Percentiles rank a stretch among this genome's conserved stretches.
These are phyloP conservation scores for Hippocampus mohnikei DNA, from an alignment of 2,113 vertebrate species.

Conservation along the genomic window DNA sequence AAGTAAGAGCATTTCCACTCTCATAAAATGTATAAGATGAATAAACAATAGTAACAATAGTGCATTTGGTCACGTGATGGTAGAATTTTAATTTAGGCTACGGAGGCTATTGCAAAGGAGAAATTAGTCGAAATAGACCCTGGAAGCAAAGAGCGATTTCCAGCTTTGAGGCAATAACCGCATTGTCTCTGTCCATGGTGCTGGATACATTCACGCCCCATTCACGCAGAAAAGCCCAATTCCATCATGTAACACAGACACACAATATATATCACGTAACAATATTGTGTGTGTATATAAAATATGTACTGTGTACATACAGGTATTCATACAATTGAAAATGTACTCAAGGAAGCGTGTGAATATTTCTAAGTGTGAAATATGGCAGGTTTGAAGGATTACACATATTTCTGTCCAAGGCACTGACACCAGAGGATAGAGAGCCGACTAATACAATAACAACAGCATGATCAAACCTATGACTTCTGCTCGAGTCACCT, in stretches of 20 bases:
- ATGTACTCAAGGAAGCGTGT: neutral
- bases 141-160: neutral
- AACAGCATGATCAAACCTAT: neutral
- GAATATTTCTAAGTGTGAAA: neutral
- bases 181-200: constrained; percentile 33
- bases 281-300: too few species aligned
- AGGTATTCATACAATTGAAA: neutral
- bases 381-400: neutral
- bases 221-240: neutral
- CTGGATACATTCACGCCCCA: neutral
- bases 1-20: neutral
- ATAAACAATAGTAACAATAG: too few species aligned
- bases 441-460: neutral
- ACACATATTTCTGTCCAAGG: too few species aligned
- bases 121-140: neutral
- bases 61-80: neutral
- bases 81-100: rapidly evolving
- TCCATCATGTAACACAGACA: neutral
- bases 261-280: neutral
- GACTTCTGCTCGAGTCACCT: neutral
- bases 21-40: neutral
- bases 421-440: neutral
- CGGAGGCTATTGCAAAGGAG: rapidly evolving
- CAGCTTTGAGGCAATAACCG: neutral
- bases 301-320: neutral